phyloP scores from a whole-genome alignment of 2,113 vertebrate species.

The Sinocyclocheilus maitianheensis region DNA sequence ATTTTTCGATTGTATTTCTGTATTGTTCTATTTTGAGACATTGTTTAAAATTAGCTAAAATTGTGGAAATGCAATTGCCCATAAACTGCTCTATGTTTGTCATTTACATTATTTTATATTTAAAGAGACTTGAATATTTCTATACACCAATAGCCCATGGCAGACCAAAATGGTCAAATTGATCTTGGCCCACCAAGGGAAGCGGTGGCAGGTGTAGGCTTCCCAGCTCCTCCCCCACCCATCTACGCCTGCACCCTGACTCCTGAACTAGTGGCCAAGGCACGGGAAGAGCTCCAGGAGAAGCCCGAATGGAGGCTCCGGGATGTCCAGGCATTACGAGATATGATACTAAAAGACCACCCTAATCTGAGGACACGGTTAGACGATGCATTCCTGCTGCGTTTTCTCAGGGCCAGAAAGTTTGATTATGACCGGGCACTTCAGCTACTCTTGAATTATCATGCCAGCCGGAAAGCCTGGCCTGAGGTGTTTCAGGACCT shows the following conservation, averaged over 20 bases:
- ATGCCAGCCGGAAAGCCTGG: constrained; percentile 89
- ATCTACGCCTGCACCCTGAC: constrained; percentile 87
- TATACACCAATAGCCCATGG: constrained; percentile 79
- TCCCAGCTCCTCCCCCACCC: constrained; percentile 74
- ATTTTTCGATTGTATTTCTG: not conserved
- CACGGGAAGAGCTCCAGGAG: constrained; percentile 94
- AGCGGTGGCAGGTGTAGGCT: constrained; percentile 69
- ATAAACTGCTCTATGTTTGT: not conserved
- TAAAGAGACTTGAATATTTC: not conserved
- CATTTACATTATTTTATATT: not conserved
- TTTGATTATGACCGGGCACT: constrained; percentile 96
- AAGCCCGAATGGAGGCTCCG: constrained; percentile 96
- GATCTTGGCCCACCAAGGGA: constrained; percentile 78
- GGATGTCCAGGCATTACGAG: constrained; percentile 92
- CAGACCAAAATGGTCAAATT: constrained; percentile 84
- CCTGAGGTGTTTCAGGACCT: constrained; percentile 93
- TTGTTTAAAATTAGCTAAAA: not conserved
- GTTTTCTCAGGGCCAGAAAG: constrained; percentile 95
- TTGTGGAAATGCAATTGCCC: not conserved
- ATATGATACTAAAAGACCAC: constrained; percentile 95
- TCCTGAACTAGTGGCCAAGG: constrained; percentile 89
- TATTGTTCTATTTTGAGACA: not conserved
- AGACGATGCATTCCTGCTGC: constrained; percentile 91
- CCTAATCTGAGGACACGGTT: constrained; percentile 87
- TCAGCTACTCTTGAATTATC: constrained; percentile 95